Base-by-base conservation (phyloP, 2,888 invertebrate genomes). In the Noctua pronuba region DNA sequence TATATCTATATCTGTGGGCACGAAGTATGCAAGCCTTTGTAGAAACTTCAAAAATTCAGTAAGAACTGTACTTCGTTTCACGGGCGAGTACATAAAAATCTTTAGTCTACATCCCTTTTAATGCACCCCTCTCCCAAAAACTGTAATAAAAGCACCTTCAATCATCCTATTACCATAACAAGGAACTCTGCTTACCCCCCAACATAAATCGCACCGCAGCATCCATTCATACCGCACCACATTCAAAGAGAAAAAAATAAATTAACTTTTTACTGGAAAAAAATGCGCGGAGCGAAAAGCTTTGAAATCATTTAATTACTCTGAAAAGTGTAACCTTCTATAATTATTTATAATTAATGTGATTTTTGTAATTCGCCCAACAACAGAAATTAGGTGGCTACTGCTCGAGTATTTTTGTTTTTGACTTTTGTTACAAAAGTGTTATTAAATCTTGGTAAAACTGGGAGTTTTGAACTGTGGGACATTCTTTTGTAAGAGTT, bases 231-330 rank as follows among this genome's bases (percentile, higher is more conserved):
- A 70, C 66, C 64, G 11, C n/a, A 64, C 60, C 35, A 71, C 73
- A 77, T 84, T 80, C 71, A 80, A 80, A 85, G 66, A 44, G 65
- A 67, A 86, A 83, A 80, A 71, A 78, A 55, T 66, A 79, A 86
- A 76, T 78, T 78, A 77, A 73, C 69, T 67, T 84, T 77, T 79
- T 73, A 41, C 46, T 41, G 62, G 13, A 72, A 74, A 85, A 80
- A 86, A 75, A 69, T 68, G 52, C 84, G 35, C 66, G 65, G 24
- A 13, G 64, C 52, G 73, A 75, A 67, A 68, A 55, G 28, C 79
- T 85, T 77, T 77, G 75, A 82, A 86, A 87, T 85, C 52, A 86
- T 86, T 85, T 79, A 82, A 86, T 86, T 87, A 86, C 68, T 60
- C 58, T 72, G 73, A 79, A 86, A 78, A 82, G 75, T 82, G 86